Conservation (phyloP, 2,797 vertebrate species). For the Phalanger gymnotis region DNA sequence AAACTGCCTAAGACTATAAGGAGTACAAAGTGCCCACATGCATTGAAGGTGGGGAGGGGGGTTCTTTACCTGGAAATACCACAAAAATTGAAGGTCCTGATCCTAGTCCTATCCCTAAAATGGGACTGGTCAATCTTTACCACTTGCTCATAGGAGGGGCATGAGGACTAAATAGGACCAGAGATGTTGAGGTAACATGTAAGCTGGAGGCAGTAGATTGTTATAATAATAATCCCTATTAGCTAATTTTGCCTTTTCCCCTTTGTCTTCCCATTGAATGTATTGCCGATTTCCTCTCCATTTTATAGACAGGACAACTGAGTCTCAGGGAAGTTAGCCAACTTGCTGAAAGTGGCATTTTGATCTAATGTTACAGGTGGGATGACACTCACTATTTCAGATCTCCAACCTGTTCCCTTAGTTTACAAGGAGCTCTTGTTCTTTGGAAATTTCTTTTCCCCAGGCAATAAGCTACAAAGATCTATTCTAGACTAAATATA, state of each 20-base stretch:
- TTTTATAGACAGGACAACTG: background rate
- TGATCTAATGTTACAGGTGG: background rate
- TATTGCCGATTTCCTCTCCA: background rate
- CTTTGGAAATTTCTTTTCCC: background rate
- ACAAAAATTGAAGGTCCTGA: background rate
- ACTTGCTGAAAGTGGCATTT: slow-evolving; percentile 8
- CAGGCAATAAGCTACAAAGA: background rate
- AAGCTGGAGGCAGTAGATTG: background rate
- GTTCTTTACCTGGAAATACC: background rate
- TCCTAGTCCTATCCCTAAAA: slow-evolving; percentile 5
- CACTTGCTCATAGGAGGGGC: background rate
- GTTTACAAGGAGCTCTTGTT: background rate
- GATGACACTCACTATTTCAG: background rate
- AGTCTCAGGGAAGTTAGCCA: background rate
- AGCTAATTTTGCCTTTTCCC: background rate
- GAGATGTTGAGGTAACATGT: background rate
- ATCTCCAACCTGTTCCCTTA: background rate
- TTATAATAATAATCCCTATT: background rate
- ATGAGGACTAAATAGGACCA: background rate
- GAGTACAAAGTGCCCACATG: background rate
- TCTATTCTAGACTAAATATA: background rate
- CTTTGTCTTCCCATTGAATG: background rate
- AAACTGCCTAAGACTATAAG: background rate
- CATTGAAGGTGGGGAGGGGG: background rate
- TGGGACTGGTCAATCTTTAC: background rate